These are phyloP conservation scores for Macquaria australasica DNA, from an alignment of 2,113 vertebrate genomes.

Conservation along the genomic window DNA sequence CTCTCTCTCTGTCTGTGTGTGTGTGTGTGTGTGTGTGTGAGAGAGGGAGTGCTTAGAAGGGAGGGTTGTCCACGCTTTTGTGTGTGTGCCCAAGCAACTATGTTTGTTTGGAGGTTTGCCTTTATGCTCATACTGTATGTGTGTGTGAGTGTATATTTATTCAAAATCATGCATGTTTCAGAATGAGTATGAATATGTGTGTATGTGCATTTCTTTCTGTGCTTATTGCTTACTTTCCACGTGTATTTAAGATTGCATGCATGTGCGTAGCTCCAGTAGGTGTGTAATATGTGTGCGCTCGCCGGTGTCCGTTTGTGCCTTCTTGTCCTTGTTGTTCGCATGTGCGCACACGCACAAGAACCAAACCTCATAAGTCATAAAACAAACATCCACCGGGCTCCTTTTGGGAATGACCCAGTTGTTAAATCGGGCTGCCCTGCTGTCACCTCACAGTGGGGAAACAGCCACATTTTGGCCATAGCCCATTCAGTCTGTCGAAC, in stretches of 20 bases:
- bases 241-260: constrained; percentile 8
- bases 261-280: neutral
- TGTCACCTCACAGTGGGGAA: constrained; percentile 48
- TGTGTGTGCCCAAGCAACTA: constrained; percentile 30
- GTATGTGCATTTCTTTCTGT: neutral
- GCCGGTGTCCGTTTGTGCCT: neutral
- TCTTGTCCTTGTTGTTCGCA: constrained; percentile 41
- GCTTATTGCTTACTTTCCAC: neutral
- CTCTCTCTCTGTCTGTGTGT: constrained; percentile 19
- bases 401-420: constrained; percentile 61
- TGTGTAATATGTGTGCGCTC: neutral
- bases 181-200: neutral
- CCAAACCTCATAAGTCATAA: constrained; percentile 63
- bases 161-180: neutral
- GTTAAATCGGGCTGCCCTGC: constrained; percentile 54
- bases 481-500: constrained; percentile 25
- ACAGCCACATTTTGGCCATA: constrained; percentile 23
- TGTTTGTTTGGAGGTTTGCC: neutral
- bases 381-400: constrained; percentile 62
- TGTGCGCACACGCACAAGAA: constrained; percentile 42
- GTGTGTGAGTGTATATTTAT: neutral
- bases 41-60: constrained; percentile 1
- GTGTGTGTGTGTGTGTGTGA: constrained; percentile 20
- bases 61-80: constrained; percentile 29
- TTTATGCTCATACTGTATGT: constrained; percentile 10